phyloP scores from a whole-genome alignment of 2,888 invertebrate genomes.

The Cetonia aurata region DNA sequence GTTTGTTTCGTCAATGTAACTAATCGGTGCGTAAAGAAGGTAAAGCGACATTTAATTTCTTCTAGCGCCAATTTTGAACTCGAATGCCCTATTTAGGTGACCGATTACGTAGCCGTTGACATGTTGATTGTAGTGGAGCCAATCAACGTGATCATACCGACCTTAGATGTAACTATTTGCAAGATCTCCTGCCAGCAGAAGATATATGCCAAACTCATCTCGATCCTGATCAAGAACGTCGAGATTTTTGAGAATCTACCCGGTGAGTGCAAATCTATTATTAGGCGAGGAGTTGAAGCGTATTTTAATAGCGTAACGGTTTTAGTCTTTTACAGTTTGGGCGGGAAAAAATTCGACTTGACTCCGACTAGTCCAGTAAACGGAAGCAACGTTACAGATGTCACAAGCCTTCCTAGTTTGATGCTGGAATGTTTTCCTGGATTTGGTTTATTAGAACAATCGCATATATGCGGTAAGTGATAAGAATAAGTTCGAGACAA shows the following conservation, averaged over 20 bases:
- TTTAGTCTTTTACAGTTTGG: slow-evolving; percentile 54
- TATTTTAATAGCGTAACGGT: slow-evolving; percentile 46
- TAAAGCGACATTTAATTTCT: slow-evolving; percentile 52
- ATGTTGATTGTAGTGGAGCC: slow-evolving; percentile 58
- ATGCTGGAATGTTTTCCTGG: slow-evolving; percentile 62
- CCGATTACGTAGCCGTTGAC: slow-evolving; percentile 57
- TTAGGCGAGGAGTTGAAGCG: slow-evolving; percentile 1
- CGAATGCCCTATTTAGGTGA: not conserved
- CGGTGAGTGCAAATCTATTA: slow-evolving; percentile 54
- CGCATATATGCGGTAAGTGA: slow-evolving; percentile 62
- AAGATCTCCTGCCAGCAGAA: slow-evolving; percentile 62
- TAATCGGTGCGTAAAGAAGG: slow-evolving; percentile 59
- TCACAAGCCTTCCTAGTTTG: slow-evolving; percentile 57
- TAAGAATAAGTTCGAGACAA: not conserved
- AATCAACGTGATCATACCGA: slow-evolving; percentile 56
- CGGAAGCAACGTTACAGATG: slow-evolving; percentile 45
- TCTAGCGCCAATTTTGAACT: slow-evolving; percentile 5
- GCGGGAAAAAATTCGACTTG: slow-evolving; percentile 44
- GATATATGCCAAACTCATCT: slow-evolving; percentile 60
- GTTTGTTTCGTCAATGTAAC: slow-evolving; percentile 60
- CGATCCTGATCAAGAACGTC: slow-evolving; percentile 61
- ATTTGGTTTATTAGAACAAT: slow-evolving; percentile 61
- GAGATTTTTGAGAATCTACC: slow-evolving; percentile 60
- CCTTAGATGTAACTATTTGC: slow-evolving; percentile 56
- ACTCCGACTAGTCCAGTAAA: slow-evolving; percentile 30